Evolutionary conservation across 2,797 vertebrate species (phyloP).

Genomic region (Fistularia commersonii): DNA sequence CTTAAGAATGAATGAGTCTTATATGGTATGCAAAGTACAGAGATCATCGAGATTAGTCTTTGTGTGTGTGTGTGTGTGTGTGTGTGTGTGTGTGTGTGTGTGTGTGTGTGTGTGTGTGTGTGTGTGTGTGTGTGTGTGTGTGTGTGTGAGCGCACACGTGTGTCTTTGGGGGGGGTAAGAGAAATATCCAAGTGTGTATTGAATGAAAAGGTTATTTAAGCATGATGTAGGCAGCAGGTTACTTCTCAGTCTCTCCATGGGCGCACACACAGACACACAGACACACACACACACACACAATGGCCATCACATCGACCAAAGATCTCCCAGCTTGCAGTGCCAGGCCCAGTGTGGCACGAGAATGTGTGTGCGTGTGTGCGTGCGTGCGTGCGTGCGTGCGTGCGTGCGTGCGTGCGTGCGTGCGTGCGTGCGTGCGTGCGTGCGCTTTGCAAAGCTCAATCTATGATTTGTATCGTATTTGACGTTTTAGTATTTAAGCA

Average conservation of each 20-base stretch:
- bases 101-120: constrained; percentile 6
- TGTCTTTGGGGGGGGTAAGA: not conserved
- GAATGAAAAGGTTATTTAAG: constrained; percentile 56
- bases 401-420: not conserved
- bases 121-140: constrained; percentile 5
- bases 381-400: constrained; percentile 19
- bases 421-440: constrained; percentile 10
- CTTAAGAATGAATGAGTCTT: constrained; percentile 43
- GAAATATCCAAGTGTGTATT: constrained; percentile 15
- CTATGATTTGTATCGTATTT: no score
- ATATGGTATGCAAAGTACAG: constrained; percentile 26
- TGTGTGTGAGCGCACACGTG: constrained; percentile 6
- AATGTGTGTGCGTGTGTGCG: constrained; percentile 32
- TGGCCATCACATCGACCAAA: constrained; percentile 37
- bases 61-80: constrained; percentile 21
- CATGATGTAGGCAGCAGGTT: constrained; percentile 44
- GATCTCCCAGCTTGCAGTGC: constrained; percentile 54
- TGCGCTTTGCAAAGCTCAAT: not conserved
- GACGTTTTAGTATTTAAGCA: no score
- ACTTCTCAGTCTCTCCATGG: constrained; percentile 8
- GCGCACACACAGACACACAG: not conserved
- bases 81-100: constrained; percentile 12
- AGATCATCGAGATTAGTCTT: constrained; percentile 52
- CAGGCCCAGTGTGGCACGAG: constrained; percentile 50
- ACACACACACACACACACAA: constrained; percentile 38